These are phyloP conservation scores for Naso thynnoides DNA, from an alignment of 2,797 vertebrate species.

Conservation along the genomic window DNA sequence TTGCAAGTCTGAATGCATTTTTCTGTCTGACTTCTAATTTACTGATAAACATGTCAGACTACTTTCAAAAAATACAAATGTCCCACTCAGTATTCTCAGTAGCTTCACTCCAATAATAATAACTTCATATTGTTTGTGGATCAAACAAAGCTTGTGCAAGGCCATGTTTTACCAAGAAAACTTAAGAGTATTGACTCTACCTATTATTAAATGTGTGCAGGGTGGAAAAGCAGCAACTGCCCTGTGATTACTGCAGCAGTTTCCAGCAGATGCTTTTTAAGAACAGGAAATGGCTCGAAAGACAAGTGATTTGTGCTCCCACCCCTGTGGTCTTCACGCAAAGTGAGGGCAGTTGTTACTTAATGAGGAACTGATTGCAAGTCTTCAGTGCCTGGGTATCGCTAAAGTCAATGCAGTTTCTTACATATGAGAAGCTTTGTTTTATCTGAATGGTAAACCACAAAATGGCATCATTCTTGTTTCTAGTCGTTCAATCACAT, in stretches of 20 bases:
- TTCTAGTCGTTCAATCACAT: conserved; percentile 34
- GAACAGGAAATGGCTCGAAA: conserved; percentile 56
- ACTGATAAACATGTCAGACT: too few relatives aligned
- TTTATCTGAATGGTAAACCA: conserved; percentile 13
- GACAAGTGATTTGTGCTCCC: conserved; percentile 20
- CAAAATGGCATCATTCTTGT: not conserved
- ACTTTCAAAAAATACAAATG: too few relatives aligned
- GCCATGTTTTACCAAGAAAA: conserved; percentile 29
- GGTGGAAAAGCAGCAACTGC: conserved; percentile 20
- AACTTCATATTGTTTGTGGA: conserved; percentile 18
- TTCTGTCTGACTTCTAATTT: too few relatives aligned
- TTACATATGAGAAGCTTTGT: not conserved
- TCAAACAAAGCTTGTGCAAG: conserved; percentile 20
- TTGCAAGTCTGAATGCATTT: too few relatives aligned
- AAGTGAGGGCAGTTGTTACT: conserved; percentile 23
- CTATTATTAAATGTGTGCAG: conserved; percentile 49
- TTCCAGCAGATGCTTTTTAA: conserved; percentile 53
- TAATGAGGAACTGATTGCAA: conserved; percentile 48
- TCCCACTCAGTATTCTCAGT: too few relatives aligned
- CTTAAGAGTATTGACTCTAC: conserved; percentile 56
- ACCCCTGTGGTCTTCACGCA: conserved; percentile 27
- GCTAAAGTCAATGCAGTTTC: conserved; percentile 5
- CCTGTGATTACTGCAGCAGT: conserved; percentile 27
- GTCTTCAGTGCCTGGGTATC: conserved; percentile 21
- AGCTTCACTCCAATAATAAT: too few relatives aligned